Conservation (phyloP, 53 echinoderm and acorn worm species). For the Echinarachnius parma region DNA sequence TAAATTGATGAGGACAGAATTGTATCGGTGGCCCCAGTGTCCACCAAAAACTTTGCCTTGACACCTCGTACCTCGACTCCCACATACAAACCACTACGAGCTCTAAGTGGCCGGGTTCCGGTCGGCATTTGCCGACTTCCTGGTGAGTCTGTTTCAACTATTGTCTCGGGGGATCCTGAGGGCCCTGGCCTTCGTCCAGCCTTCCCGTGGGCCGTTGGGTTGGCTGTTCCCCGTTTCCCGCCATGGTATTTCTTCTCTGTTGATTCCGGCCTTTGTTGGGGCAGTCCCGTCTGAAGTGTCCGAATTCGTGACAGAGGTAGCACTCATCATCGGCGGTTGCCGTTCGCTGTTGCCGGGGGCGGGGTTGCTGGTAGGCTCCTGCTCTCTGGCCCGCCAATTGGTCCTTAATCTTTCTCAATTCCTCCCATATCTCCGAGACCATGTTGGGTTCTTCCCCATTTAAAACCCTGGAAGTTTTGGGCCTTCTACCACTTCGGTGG, state of each 20-base stretch:
- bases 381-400: neutral
- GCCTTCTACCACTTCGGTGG: conserved; percentile 15
- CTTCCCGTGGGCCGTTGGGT: conserved; percentile 39
- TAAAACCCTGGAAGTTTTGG: neutral
- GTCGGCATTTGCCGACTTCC: neutral
- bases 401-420: neutral
- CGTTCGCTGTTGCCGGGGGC: neutral
- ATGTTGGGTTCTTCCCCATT: too few species aligned
- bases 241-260: neutral
- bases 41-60: conserved; percentile 25
- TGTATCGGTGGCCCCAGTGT: conserved; percentile 40
- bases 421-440: neutral
- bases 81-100: conserved; percentile 33
- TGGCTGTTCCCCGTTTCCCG: conserved; percentile 45
- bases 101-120: neutral
- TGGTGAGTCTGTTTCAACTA: neutral
- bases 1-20: conserved; percentile 29
- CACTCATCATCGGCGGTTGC: neutral
- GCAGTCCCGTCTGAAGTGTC: neutral
- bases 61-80: too few species aligned
- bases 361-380: neutral
- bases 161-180: neutral
- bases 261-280: neutral
- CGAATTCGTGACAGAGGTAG: neutral
- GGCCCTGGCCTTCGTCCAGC: conserved; percentile 31